A percentile compares a stretch with the other conserved stretches of the same genome.
Conservation (phyloP, 1,140 invertebrate genomes). For the Tetranychus cinnabarinus region DNA sequence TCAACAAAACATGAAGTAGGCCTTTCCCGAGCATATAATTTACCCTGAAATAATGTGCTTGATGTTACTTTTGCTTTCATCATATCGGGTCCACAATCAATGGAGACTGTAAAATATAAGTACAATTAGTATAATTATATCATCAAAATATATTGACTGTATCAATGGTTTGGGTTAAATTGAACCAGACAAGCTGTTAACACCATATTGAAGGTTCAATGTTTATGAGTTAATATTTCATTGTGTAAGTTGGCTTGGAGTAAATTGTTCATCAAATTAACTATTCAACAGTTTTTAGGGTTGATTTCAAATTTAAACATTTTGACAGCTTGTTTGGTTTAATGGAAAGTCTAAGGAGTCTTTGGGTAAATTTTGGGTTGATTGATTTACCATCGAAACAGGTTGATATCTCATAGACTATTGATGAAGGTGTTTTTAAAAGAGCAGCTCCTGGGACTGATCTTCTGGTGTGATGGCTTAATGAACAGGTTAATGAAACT, state of each 20-base stretch:
- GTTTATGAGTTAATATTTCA: too few species aligned
- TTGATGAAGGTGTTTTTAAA: not conserved
- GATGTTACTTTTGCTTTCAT: slow-evolving; percentile 76
- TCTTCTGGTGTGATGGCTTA: slow-evolving; percentile 10
- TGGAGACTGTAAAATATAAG: slow-evolving; percentile 5
- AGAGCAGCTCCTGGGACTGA: slow-evolving; percentile 7
- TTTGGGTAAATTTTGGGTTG: not conserved
- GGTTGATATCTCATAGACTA: slow-evolving; percentile 10
- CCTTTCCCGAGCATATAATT: slow-evolving; percentile 80
- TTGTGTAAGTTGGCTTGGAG: too few species aligned
- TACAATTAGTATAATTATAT: not conserved
- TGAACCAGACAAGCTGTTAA: too few species aligned
- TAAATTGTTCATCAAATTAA: too few species aligned
- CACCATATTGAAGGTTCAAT: too few species aligned
- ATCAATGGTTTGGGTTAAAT: too few species aligned
- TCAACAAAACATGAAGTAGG: slow-evolving; percentile 71
- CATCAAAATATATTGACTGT: too few species aligned
- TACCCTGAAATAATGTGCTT: slow-evolving; percentile 70
- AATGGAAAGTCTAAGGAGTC: too few species aligned
- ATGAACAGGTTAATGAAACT: slow-evolving; percentile 2
- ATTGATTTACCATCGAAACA: slow-evolving; percentile 12
- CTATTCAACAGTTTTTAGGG: too few species aligned
- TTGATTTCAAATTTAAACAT: too few species aligned
- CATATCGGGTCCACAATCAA: slow-evolving; percentile 43
- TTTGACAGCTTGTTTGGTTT: too few species aligned